Evolutionary conservation across 2,113 vertebrate species (phyloP).

Genomic region (Felis chaus): DNA sequence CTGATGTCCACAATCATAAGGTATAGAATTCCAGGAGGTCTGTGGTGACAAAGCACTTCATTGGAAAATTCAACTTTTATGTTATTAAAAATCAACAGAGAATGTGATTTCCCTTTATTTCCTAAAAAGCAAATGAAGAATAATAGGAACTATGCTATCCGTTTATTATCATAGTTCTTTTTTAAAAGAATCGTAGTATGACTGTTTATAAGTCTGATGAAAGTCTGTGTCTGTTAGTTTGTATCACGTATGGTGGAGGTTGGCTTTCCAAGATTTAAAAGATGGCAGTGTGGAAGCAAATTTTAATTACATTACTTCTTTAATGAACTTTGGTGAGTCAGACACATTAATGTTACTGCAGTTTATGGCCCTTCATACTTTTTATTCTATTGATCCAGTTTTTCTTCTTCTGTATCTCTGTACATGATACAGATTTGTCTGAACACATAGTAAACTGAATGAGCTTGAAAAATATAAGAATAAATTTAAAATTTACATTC

Average conservation of each 20-base stretch:
- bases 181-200: slow-evolving; percentile 34
- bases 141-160: neutral
- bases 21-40: slow-evolving; percentile 44
- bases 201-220: slow-evolving; percentile 14
- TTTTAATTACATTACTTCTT: slow-evolving; percentile 40
- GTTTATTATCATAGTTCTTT: neutral
- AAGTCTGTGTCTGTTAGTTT: neutral
- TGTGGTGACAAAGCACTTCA: neutral
- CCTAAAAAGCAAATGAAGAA: slow-evolving; percentile 28
- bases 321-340: slow-evolving; percentile 43
- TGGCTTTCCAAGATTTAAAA: slow-evolving; percentile 21
- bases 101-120: slow-evolving; percentile 56
- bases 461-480: slow-evolving; percentile 16
- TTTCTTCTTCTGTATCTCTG: slow-evolving; percentile 30
- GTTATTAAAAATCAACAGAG: slow-evolving; percentile 42
- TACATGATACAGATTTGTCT: slow-evolving; percentile 44
- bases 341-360: neutral
- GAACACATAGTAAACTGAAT: slow-evolving; percentile 40
- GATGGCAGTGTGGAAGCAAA: neutral
- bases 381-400: neutral
- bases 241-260: neutral
- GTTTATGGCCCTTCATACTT: slow-evolving; percentile 31
- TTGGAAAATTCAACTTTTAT: slow-evolving; percentile 50
- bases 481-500: slow-evolving; percentile 37
- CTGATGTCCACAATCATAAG: slow-evolving; percentile 45